Conservation (phyloP, 2,888 invertebrate species). For the Leucozona laternaria region DNA sequence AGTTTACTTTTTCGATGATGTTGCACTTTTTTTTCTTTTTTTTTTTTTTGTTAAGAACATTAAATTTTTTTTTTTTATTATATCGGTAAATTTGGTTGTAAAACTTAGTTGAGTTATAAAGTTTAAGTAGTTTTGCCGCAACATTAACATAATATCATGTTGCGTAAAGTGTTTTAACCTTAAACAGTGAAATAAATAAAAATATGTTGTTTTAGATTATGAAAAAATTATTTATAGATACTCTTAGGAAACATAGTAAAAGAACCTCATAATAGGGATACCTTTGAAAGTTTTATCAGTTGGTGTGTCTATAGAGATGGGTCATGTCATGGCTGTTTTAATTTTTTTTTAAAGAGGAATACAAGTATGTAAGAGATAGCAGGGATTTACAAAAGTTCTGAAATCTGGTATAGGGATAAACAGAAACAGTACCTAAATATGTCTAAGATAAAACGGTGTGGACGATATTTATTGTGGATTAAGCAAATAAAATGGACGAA, state of each 20-base stretch:
- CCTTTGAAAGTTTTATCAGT: neutral
- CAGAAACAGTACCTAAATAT: too few species aligned
- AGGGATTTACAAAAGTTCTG: too few species aligned
- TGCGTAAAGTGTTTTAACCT: conserved; percentile 28
- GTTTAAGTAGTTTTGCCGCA: conserved; percentile 39
- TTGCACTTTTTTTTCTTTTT: conserved; percentile 18
- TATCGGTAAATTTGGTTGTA: conserved; percentile 24
- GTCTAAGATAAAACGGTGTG: too few species aligned
- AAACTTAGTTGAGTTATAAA: conserved; percentile 43
- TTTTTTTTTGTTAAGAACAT: neutral
- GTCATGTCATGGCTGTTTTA: too few species aligned
- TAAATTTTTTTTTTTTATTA: conserved; percentile 5
- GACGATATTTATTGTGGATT: too few species aligned
- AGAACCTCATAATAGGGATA: neutral
- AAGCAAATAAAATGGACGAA: too few species aligned
- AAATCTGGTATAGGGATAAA: too few species aligned
- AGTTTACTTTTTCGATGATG: conserved; percentile 40
- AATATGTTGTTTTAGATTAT: conserved; percentile 1
- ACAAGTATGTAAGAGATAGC: too few species aligned
- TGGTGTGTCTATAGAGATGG: neutral
- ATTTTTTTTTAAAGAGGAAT: too few species aligned
- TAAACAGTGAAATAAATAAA: conserved; percentile 38
- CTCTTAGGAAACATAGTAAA: neutral
- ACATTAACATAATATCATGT: conserved; percentile 32
- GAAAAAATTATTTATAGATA: neutral